phyloP scores from a whole-genome alignment of 2,113 vertebrate species.

The Scortum barcoo region DNA sequence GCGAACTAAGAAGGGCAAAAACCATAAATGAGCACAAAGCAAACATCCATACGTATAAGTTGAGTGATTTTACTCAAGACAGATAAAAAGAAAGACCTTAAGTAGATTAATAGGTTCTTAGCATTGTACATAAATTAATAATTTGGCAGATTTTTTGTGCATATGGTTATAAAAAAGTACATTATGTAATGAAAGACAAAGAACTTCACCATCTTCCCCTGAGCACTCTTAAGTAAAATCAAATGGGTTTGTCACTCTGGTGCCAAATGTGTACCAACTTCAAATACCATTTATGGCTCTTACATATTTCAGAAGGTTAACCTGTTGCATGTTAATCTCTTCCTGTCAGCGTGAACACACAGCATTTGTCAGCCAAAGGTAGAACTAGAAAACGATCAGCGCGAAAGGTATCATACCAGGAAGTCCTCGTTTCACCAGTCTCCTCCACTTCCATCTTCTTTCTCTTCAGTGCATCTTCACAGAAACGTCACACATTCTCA shows the following conservation, averaged over 20 bases:
- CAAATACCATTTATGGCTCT: neutral
- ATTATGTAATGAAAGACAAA: neutral
- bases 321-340: too few relatives aligned
- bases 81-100: neutral
- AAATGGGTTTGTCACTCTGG: neutral
- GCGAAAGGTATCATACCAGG: conserved; percentile 73
- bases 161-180: neutral
- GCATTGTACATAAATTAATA: neutral
- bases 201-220: neutral
- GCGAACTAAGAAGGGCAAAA: conserved; percentile 63
- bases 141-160: neutral
- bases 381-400: neutral
- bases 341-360: neutral
- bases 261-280: neutral
- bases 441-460: conserved; percentile 81
- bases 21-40: neutral
- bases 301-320: neutral
- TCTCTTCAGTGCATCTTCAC: conserved; percentile 72
- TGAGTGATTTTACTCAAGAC: neutral
- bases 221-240: neutral
- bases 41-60: neutral
- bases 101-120: neutral
- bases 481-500: conserved; percentile 10
- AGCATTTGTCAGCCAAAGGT: neutral
- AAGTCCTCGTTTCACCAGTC: conserved; percentile 69